phyloP scores from a whole-genome alignment of 2,113 vertebrate genomes.

The Peucedramus taeniatus region DNA sequence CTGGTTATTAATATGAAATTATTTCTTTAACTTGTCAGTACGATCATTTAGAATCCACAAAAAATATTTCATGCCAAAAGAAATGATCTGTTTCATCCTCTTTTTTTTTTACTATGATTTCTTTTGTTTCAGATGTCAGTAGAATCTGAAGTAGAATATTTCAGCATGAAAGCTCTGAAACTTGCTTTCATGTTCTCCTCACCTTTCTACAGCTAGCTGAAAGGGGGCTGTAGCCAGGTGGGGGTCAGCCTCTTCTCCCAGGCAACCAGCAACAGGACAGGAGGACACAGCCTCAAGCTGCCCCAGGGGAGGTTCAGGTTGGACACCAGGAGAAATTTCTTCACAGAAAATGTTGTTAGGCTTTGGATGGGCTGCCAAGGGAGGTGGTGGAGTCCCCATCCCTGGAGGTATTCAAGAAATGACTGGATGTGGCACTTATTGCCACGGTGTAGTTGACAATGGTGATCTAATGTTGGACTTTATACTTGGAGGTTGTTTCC shows the following conservation, averaged over 20 bases:
- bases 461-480: neutral
- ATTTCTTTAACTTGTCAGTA: neutral
- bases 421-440: neutral
- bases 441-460: neutral
- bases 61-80: neutral
- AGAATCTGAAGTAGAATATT: neutral
- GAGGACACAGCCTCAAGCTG: neutral
- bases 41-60: neutral
- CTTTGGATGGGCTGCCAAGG: neutral
- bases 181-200: neutral
- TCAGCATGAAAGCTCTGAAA: neutral
- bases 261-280: rapidly evolving
- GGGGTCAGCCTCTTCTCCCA: neutral
- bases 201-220: neutral
- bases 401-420: neutral
- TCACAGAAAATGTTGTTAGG: neutral
- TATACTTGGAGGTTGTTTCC: neutral
- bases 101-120: neutral
- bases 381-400: neutral
- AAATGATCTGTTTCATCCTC: neutral
- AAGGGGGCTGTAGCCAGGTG: neutral
- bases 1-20: neutral
- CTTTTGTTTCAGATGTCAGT: neutral
- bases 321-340: neutral
- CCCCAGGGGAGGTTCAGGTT: neutral